Evolutionary conservation across 2,888 invertebrate species (phyloP).

Genomic region (Amiota communis): DNA sequence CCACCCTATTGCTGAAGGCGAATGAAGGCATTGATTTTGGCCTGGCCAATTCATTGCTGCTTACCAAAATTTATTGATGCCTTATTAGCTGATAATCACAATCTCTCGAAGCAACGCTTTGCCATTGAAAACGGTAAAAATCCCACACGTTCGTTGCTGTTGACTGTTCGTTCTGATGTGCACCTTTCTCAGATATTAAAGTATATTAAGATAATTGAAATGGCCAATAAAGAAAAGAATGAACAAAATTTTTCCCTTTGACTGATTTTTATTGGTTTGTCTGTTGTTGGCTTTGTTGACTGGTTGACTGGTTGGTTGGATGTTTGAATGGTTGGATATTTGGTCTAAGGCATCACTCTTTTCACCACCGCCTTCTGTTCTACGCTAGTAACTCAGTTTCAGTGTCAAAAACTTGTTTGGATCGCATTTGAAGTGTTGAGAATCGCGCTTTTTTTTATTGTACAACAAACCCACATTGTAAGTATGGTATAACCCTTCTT

Average conservation of each 20-base stretch:
- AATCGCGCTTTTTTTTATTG: conserved; percentile 59
- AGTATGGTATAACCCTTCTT: neutral
- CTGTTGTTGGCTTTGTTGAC: conserved; percentile 11
- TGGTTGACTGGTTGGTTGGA: neutral
- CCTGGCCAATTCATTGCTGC: conserved; percentile 46
- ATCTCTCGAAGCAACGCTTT: conserved; percentile 45
- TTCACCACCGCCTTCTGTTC: neutral
- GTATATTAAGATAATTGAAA: conserved; percentile 70
- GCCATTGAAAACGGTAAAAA: conserved; percentile 57
- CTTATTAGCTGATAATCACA: conserved; percentile 72
- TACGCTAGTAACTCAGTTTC: conserved; percentile 40
- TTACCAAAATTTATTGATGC: conserved; percentile 70
- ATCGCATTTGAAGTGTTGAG: conserved; percentile 57
- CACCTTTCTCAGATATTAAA: conserved; percentile 55
- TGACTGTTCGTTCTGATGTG: neutral
- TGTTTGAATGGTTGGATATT: neutral
- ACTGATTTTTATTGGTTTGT: conserved; percentile 3
- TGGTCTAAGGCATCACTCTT: no score
- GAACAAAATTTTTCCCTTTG: conserved; percentile 56
- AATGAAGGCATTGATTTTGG: conserved; percentile 31
- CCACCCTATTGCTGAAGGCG: conserved; percentile 35
- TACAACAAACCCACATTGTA: conserved; percentile 30
- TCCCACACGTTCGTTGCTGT: conserved; percentile 37
- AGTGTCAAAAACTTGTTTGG: conserved; percentile 63
- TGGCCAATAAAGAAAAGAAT: conserved; percentile 63